Evolutionary conservation across 2,113 vertebrate genomes (phyloP).

Genomic region (Mesitornis unicolor): DNA sequence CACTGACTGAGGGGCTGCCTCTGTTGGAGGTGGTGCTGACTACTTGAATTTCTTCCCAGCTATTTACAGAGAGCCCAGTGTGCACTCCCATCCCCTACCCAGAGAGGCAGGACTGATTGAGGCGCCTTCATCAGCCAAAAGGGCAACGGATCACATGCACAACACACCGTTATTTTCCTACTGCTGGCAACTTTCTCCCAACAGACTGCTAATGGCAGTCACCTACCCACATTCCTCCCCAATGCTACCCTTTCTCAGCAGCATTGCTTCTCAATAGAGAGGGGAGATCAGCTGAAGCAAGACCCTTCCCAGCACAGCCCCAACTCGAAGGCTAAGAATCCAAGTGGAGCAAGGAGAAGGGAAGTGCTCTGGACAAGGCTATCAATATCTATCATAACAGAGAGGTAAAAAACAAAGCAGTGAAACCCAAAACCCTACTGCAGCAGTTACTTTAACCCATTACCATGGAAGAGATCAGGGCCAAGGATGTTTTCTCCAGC

Average conservation of each 20-base stretch:
- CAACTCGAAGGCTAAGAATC: not conserved
- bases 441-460: not conserved
- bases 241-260: not conserved
- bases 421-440: not conserved
- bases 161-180: constrained; percentile 56
- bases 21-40: constrained; percentile 43
- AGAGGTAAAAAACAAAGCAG: not conserved
- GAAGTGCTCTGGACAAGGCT: not conserved
- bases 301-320: not conserved
- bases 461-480: not conserved
- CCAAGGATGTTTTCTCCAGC: not conserved
- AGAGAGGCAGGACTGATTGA: constrained; percentile 44
- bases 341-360: not conserved
- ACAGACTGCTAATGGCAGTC: constrained; percentile 1
- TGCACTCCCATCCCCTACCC: constrained; percentile 41
- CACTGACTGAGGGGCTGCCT: constrained; percentile 43
- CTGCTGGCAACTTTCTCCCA: constrained; percentile 40
- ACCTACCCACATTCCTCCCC: not conserved
- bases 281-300: not conserved
- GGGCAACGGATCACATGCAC: constrained; percentile 54
- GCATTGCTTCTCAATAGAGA: not conserved
- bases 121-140: constrained; percentile 56
- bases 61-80: constrained; percentile 52
- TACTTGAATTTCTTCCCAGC: constrained; percentile 51
- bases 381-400: not conserved